A percentile compares a stretch with the other conserved stretches of the same genome.
Evolutionary conservation across 2,797 vertebrate species (phyloP).

Genomic region (Etheostoma nigrum): DNA sequence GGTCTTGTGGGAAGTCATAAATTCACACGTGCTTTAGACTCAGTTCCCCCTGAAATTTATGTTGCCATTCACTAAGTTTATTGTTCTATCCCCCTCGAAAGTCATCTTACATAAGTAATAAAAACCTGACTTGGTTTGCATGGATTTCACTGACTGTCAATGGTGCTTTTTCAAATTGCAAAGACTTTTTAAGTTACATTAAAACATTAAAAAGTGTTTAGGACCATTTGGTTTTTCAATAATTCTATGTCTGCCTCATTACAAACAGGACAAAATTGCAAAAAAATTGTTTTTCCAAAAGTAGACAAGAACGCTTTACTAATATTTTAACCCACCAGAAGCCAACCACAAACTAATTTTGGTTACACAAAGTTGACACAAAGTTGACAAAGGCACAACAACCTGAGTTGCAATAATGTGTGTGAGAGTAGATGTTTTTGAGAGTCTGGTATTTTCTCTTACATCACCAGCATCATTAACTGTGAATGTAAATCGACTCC

Average conservation of each 20-base stretch:
- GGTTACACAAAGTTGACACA: constrained; percentile 12
- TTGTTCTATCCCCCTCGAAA: background rate
- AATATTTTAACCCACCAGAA: constrained; percentile 15
- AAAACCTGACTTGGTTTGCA: background rate
- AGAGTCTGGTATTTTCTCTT: constrained; percentile 41
- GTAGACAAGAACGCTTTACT: background rate
- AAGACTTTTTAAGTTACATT: background rate
- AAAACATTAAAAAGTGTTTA: constrained; percentile 1
- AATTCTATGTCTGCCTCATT: background rate
- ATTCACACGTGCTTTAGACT: background rate
- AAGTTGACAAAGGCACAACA: constrained; percentile 10
- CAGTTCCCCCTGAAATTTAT: background rate
- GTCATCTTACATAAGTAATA: constrained; percentile 6
- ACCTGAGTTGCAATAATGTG: constrained; percentile 8
- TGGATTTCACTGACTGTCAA: background rate
- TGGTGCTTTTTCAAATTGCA: background rate
- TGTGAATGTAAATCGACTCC: constrained; percentile 48
- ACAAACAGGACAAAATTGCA: background rate
- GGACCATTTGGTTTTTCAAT: constrained; percentile 10
- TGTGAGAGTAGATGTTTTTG: constrained; percentile 35
- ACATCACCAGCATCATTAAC: constrained; percentile 50
- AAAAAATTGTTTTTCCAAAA: constrained; percentile 8
- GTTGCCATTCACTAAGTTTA: background rate
- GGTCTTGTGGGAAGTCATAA: background rate
- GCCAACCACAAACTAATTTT: constrained; percentile 27